Percentiles rank a stretch among this genome's conserved stretches.
Evolutionary conservation across 1,140 invertebrate genomes (phyloP).

Genomic region (Sarcophaga peregrina): DNA sequence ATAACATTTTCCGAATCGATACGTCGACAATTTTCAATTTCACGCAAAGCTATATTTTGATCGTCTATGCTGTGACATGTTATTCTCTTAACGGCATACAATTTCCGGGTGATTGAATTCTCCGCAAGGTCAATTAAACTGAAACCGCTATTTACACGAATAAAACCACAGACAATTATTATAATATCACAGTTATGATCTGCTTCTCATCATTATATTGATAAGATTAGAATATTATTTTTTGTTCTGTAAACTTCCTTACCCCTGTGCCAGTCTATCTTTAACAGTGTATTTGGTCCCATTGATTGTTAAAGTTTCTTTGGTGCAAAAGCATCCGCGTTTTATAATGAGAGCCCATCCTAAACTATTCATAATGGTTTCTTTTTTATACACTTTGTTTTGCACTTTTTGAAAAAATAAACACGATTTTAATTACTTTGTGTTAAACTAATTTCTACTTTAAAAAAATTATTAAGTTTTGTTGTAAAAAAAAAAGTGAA

Average conservation of each 20-base stretch:
- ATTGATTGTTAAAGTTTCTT: constrained; percentile 79
- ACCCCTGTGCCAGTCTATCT: constrained; percentile 84
- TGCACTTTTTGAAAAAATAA: neutral
- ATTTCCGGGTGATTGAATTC: constrained; percentile 76
- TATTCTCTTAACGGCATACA: constrained; percentile 86
- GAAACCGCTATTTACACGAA: constrained; percentile 75
- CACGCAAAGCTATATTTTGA: constrained; percentile 77
- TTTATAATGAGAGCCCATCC: constrained; percentile 77
- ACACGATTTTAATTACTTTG: constrained; percentile 15
- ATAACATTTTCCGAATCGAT: constrained; percentile 84
- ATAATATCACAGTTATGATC: neutral
- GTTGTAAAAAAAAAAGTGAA: constrained; percentile 36
- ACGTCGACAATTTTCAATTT: constrained; percentile 80
- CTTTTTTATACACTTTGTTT: neutral
- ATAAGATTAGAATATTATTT: constrained; percentile 43
- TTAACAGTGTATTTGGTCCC: constrained; percentile 76
- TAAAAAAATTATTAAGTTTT: neutral
- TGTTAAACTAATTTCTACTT: neutral
- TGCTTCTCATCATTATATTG: constrained; percentile 42
- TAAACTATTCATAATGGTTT: constrained; percentile 74
- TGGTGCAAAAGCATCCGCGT: constrained; percentile 84
- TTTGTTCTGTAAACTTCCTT: constrained; percentile 57
- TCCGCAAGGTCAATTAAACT: constrained; percentile 85
- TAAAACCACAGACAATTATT: constrained; percentile 1
- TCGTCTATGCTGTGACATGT: constrained; percentile 84